Evolutionary conservation across 2,113 vertebrate genomes (phyloP), one percentile per base, ranked within the genome.

Genomic region (Zosterops lateralis): DNA sequence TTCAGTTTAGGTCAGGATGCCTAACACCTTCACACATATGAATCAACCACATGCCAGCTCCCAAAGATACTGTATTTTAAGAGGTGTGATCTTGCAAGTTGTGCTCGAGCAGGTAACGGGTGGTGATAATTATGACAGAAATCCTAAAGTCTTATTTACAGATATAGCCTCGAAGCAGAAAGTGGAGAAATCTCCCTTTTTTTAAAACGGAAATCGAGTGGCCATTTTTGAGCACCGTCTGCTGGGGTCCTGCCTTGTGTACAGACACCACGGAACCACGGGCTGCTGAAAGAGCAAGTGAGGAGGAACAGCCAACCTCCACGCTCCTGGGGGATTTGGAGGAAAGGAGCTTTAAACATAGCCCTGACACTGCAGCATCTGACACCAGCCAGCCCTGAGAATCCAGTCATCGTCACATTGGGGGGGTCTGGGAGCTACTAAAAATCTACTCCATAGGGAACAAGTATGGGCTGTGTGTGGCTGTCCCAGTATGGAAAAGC

Each of bases 41-140:
- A 92, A 89, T 84, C 96, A 91, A 84, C 84, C 87, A 90, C 85
- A 93, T 86, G 92, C 92, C 87, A 94, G 73, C 70, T 87, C 89
- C 56, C 90, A 78, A 80, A 92, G 76, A 62, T 14, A 44, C 13
- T 48, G 34, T 54, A 91, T 93, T 85, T 84, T 90, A 92, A 78
- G 73, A 93, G 68, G 78, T 56, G 58, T 28, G 75, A 95, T 87
- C 87, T 84, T 53, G 62, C 81, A 84, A 90, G 74, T 22, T 68
- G 56, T 5, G 1, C 45, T 86, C 1, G 7, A 87, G 74, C 73
- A 95, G 89, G 91, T 94, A 90, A 89, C 51, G 54, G 45, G 66
- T 24, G 73, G 66, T 38, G 82, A 22, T 66, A 82, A 66, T 56
- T 42, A 8, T 34, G 82, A 68, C 44, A 79, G 84, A 76, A 70